Evolutionary conservation across 2,113 vertebrate species (phyloP).

Genomic region (Thymallus thymallus): DNA sequence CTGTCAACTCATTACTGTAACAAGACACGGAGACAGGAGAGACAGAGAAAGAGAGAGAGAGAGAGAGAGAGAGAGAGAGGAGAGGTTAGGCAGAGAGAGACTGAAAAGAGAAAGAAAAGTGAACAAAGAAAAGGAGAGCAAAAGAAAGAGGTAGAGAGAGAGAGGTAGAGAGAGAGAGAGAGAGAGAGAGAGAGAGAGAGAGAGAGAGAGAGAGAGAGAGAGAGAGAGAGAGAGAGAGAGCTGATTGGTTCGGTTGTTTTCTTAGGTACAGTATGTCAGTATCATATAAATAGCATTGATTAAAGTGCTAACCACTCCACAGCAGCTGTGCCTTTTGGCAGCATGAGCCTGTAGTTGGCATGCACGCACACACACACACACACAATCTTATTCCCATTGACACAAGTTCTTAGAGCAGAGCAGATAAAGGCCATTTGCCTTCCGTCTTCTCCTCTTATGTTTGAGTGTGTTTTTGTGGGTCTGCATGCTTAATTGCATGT

Average conservation of each 20-base stretch:
- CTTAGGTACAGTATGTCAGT: conserved; percentile 37
- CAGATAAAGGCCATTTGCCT: no score
- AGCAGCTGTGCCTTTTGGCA: conserved; percentile 51
- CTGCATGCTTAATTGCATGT: no score
- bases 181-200: conserved; percentile 26
- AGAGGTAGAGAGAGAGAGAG: conserved; percentile 27
- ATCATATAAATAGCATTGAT: conserved; percentile 52
- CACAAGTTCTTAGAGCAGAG: background rate
- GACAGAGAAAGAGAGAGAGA: background rate
- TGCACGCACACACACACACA: conserved; percentile 9
- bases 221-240: conserved; percentile 20
- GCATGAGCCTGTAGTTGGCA: conserved; percentile 9
- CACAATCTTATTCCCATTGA: background rate
- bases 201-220: conserved; percentile 1
- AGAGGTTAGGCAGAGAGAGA: no score
- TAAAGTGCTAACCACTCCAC: conserved; percentile 35
- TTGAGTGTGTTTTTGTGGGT: no score
- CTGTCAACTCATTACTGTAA: conserved; percentile 67
- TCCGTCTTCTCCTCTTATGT: no score
- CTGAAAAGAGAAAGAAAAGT: no score
- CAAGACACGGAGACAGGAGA: conserved; percentile 34
- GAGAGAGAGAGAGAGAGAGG: no score
- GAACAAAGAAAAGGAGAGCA: no score
- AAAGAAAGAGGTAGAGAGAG: background rate
- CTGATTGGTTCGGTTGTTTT: conserved; percentile 28